These are phyloP conservation scores for Odontomyia ornata DNA, from an alignment of 2,888 invertebrate species.

Conservation along the genomic window DNA sequence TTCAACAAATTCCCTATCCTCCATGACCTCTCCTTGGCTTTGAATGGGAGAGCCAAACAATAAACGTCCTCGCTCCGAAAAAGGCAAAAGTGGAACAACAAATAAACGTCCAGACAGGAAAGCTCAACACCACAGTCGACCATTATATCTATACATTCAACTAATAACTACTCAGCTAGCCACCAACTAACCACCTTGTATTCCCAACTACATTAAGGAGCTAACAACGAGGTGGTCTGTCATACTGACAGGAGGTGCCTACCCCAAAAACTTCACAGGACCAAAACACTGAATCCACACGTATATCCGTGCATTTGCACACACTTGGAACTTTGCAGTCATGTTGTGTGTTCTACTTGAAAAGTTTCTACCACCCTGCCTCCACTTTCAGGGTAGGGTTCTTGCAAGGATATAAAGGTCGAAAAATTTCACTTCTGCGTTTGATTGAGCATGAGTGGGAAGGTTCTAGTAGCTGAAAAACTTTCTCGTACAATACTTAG, in stretches of 20 bases:
- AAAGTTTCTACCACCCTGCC: not conserved
- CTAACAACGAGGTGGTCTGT: not conserved
- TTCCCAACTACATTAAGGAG: not conserved
- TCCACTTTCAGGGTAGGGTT: not conserved
- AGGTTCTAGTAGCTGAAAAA: not conserved
- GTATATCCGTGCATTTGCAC: not conserved
- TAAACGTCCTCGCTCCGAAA: not conserved
- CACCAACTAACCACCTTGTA: not conserved
- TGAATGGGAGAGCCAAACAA: no score
- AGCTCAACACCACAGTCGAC: not conserved
- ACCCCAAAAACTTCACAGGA: slow-evolving; percentile 30
- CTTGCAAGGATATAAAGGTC: not conserved
- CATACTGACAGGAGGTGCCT: not conserved
- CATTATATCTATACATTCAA: not conserved
- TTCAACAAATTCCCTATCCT: no score
- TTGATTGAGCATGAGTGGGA: not conserved
- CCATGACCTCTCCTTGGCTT: no score
- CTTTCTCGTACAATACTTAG: not conserved
- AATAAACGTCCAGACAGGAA: not conserved
- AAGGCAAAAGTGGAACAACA: not conserved
- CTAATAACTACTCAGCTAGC: not conserved
- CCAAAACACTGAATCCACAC: not conserved
- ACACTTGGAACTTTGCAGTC: not conserved
- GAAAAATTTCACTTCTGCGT: not conserved
- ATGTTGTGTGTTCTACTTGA: not conserved